These are phyloP conservation scores for Argyresthia albistria DNA, from an alignment of 2,888 invertebrate genomes.

Conservation along the genomic window DNA sequence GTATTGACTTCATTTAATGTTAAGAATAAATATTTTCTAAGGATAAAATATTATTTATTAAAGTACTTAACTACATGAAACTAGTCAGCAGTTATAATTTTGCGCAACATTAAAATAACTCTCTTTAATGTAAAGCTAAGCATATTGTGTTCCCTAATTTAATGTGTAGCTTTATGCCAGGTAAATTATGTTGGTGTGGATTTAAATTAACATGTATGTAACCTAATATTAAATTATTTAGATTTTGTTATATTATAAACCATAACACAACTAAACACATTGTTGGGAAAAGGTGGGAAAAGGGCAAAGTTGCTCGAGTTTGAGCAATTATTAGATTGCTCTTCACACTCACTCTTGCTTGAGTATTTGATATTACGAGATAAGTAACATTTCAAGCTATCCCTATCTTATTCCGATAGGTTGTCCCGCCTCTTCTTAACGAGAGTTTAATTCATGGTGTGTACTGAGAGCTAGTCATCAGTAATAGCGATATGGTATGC, in stretches of 20 bases:
- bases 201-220: conserved; percentile 2
- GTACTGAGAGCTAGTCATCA: not conserved
- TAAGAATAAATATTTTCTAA: conserved; percentile 68
- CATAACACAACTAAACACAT: too few relatives aligned
- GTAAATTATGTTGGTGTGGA: conserved; percentile 66
- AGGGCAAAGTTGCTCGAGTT: too few relatives aligned
- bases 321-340: too few relatives aligned
- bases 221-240: not conserved
- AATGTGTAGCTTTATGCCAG: conserved; percentile 59
- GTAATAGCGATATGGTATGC: not conserved
- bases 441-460: not conserved
- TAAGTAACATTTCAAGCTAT: too few relatives aligned
- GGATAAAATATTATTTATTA: conserved; percentile 66
- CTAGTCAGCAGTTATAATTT: conserved; percentile 70
- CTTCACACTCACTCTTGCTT: too few relatives aligned
- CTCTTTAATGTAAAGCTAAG: conserved; percentile 46
- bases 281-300: too few relatives aligned
- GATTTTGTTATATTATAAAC: too few relatives aligned
- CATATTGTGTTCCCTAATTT: conserved; percentile 66
- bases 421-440: too few relatives aligned
- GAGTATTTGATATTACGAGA: too few relatives aligned
- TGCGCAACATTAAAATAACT: conserved; percentile 63
- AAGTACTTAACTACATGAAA: conserved; percentile 72
- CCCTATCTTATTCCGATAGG: too few relatives aligned
- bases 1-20: conserved; percentile 34